Conservation (phyloP, 2,888 invertebrate genomes). For the Cosmia pyralina region DNA sequence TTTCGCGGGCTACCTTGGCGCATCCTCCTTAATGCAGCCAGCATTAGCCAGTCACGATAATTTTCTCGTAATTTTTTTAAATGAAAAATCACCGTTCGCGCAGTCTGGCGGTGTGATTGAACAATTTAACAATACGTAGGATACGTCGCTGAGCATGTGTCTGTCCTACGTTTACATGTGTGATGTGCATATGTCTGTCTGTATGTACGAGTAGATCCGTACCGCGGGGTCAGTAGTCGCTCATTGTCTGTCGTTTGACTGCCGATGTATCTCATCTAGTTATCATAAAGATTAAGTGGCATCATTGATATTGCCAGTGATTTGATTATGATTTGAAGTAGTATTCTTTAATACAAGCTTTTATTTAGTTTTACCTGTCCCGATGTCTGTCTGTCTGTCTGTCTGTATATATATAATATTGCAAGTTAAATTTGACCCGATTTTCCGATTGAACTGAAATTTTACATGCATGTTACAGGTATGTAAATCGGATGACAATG, state of each 20-base stretch:
- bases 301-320: constrained; percentile 54
- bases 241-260: constrained; percentile 67
- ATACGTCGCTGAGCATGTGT: constrained; percentile 15
- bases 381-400: too few species aligned
- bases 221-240: constrained; percentile 64
- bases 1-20: too few species aligned
- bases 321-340: constrained; percentile 24
- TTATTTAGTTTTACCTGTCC: too few species aligned
- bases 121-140: constrained; percentile 67
- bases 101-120: constrained; percentile 45
- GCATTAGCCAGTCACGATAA: not conserved
- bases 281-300: constrained; percentile 57
- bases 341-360: constrained; percentile 17
- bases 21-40: constrained; percentile 1
- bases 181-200: constrained; percentile 9
- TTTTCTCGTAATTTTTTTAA: constrained; percentile 18
- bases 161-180: constrained; percentile 16
- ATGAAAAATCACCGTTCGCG: constrained; percentile 34
- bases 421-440: too few species aligned
- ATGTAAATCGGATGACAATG: too few species aligned
- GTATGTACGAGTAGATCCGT: constrained; percentile 15
- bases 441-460: too few species aligned
- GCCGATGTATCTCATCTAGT: constrained; percentile 54
- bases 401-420: too few species aligned
- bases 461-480: too few species aligned